Conservation (phyloP, 2,888 invertebrate species). For the Sinotaia quadrata region DNA sequence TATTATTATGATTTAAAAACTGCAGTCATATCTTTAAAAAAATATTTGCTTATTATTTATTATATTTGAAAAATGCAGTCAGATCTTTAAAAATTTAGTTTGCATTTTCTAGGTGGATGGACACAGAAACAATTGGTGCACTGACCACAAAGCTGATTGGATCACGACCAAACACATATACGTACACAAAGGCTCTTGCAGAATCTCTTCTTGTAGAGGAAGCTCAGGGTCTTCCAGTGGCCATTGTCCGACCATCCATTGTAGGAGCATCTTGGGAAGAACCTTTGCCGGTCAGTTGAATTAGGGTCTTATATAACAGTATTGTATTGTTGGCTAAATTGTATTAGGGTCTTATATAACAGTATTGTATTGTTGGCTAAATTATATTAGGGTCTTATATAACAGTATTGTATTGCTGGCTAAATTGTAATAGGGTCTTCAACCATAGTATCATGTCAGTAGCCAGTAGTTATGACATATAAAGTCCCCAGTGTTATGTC, state of each 20-base stretch:
- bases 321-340: too few relatives aligned
- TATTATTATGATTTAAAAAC: background rate
- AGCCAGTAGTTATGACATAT: too few relatives aligned
- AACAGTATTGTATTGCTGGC: too few relatives aligned
- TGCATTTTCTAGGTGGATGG: conserved; percentile 73
- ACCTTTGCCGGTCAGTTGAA: conserved; percentile 71
- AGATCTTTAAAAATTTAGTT: background rate
- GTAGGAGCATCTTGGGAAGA: conserved; percentile 82
- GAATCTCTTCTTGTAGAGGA: conserved; percentile 86
- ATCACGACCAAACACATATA: conserved; percentile 90
- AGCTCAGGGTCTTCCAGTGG: conserved; percentile 81
- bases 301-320: background rate
- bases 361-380: too few relatives aligned
- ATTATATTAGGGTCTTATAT: conserved; percentile 22
- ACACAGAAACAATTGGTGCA: conserved; percentile 71
- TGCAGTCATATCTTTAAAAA: background rate
- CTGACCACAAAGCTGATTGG: conserved; percentile 76
- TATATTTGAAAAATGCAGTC: background rate
- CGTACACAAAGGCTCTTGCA: conserved; percentile 89
- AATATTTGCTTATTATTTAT: background rate
- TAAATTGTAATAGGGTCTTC: conserved; percentile 40
- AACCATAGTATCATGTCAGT: too few relatives aligned
- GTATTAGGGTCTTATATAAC: background rate
- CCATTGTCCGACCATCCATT: conserved; percentile 90
- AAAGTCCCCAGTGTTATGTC: too few relatives aligned